These are phyloP conservation scores for Halictus ligatus DNA, from an alignment of 2,888 invertebrate species.

Conservation along the genomic window DNA sequence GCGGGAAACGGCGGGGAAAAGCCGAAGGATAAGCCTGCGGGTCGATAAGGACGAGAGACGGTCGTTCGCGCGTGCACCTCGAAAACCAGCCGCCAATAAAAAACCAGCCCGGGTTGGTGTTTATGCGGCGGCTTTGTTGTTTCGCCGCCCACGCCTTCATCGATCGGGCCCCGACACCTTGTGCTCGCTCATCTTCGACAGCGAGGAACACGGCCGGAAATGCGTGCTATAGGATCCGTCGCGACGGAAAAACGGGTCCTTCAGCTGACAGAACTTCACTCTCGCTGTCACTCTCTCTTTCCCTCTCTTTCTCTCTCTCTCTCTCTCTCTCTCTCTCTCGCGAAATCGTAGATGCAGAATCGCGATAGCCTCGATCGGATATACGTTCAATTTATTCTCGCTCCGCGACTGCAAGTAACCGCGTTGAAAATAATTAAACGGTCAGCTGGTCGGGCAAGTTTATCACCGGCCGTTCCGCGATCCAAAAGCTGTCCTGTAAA, in stretches of 20 bases:
- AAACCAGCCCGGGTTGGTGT: conserved; percentile 63
- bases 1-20: conserved; percentile 35
- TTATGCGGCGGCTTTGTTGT: conserved; percentile 65
- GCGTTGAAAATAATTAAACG: conserved; percentile 28
- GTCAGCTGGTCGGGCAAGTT: conserved; percentile 3
- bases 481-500: conserved; percentile 2
- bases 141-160: conserved; percentile 68
- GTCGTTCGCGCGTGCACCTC: conserved; percentile 62
- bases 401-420: background rate
- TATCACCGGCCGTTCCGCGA: conserved; percentile 12
- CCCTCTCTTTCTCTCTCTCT: too few species aligned
- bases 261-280: background rate
- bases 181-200: conserved; percentile 66
- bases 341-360: conserved; percentile 19
- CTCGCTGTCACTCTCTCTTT: background rate
- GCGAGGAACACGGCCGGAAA: conserved; percentile 21
- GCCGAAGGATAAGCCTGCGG: conserved; percentile 45
- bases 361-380: conserved; percentile 23
- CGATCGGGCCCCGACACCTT: conserved; percentile 58
- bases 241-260: background rate
- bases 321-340: background rate
- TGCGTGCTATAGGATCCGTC: conserved; percentile 12
- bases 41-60: conserved; percentile 64
- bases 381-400: conserved; percentile 3
- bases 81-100: conserved; percentile 64